Base-by-base conservation (phyloP, 2,888 invertebrate genomes). In the Tinea pellionella region DNA sequence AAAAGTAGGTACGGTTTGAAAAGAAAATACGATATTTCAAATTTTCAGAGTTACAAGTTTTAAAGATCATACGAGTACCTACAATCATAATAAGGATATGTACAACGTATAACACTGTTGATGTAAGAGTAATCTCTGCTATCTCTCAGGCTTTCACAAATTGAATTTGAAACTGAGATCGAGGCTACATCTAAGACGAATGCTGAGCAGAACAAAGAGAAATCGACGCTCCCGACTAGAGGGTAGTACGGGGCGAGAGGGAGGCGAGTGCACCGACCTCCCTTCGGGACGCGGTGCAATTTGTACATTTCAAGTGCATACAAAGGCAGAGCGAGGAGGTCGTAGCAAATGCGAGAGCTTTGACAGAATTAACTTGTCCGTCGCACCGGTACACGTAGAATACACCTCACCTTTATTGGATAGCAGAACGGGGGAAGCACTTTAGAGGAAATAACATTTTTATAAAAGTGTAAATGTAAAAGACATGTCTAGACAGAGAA, bases 251-350 rank as follows among this genome's bases (percentile, higher is more conserved):
- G 61, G 51, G 63, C 8, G 74, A 75, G 73, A 70, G 69, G 73
- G 75, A 74, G 72, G 74, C 71, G 72, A 78, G 80, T 80, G 79
- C 80, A 80, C 73, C 77, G 80, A 79, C 82, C 83, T 78, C 77
- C 78, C 75, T 69, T 77, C 78, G 68, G 75, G 71, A 71, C 74
- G 78, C 80, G 76, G 77, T 85, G 88, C 85, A 86, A 87, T 86
- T 87, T 86, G 86, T 87, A 85, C 86, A 84, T 86, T 86, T 87
- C 85, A 86, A 87, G 84, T 84, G 81, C 83, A 82, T 78, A 85
- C 85, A 86, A 86, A 87, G 81, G 81, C 83, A 73, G 78, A 72
- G 78, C 80, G 82, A 79, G 77, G 77, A 81, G 83, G 80, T 83
- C 81, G 80, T 79, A 75, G 74, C 75, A 61, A 61, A 55, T 60